A percentile compares a stretch with the other conserved stretches of the same genome.
phyloP scores from a whole-genome alignment of 2,888 invertebrate species.

The Drosophila peninsularis region DNA sequence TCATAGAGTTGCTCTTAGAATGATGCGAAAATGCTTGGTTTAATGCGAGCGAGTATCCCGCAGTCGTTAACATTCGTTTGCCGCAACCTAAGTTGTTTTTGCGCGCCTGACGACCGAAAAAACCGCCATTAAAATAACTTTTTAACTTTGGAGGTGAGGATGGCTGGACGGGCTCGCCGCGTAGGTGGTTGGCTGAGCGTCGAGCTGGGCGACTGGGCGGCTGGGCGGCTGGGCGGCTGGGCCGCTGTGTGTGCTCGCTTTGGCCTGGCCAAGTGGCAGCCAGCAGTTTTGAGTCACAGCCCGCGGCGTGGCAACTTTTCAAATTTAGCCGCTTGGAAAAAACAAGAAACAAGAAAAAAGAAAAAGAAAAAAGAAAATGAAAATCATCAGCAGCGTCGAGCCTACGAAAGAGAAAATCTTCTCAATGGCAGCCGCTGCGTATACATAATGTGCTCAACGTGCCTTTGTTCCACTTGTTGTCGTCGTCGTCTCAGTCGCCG shows the following conservation, averaged over 20 bases:
- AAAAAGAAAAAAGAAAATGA: background rate
- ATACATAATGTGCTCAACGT: constrained; percentile 9
- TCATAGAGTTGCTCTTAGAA: no score
- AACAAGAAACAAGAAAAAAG: background rate
- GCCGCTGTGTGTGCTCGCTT: background rate
- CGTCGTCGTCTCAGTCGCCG: background rate
- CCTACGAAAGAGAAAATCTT: constrained; percentile 3
- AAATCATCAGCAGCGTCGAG: background rate
- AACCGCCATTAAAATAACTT: constrained; percentile 68
- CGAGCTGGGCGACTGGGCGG: background rate
- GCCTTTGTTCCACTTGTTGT: constrained; percentile 7
- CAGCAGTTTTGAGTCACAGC: constrained; percentile 11
- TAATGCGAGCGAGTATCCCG: background rate
- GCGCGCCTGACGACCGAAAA: constrained; percentile 33
- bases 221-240: background rate
- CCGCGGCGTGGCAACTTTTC: constrained; percentile 52
- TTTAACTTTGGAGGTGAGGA: constrained; percentile 29
- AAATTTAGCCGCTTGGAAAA: constrained; percentile 45
- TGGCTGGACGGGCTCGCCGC: background rate
- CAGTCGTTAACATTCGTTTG: background rate
- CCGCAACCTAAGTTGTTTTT: background rate
- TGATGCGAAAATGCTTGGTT: no score
- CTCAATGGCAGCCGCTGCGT: constrained; percentile 8
- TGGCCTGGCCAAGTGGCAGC: constrained; percentile 45
- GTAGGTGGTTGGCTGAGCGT: background rate